A percentile compares a stretch with the other conserved stretches of the same genome.
Conservation (phyloP, 2,888 invertebrate species). For the Macrosoma leucophasiata region DNA sequence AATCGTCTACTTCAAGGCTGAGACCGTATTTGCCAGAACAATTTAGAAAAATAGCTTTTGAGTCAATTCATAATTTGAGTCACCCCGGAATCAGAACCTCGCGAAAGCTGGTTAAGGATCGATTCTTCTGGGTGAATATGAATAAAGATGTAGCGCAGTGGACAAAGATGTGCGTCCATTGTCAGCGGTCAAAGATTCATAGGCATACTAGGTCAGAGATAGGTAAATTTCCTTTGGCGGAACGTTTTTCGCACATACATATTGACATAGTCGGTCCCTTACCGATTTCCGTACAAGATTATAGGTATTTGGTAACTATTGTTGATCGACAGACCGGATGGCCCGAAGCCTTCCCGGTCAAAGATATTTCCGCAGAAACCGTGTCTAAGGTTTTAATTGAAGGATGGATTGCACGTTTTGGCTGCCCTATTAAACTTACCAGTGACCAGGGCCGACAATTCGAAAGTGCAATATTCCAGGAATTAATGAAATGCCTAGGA, state of each 20-base stretch:
- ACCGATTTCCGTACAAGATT: constrained; percentile 14
- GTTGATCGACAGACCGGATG: constrained; percentile 27
- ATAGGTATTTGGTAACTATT: constrained; percentile 26
- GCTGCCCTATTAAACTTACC: constrained; percentile 16
- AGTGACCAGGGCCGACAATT: background rate
- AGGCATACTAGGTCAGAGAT: constrained; percentile 1
- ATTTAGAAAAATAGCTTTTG: constrained; percentile 7
- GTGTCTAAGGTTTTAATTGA: constrained; percentile 24
- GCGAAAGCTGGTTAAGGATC: constrained; percentile 1
- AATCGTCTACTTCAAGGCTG: constrained; percentile 1
- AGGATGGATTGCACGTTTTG: constrained; percentile 22
- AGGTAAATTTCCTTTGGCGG: background rate
- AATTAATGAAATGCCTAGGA: background rate
- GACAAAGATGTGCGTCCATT: constrained; percentile 6
- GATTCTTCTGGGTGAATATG: constrained; percentile 11
- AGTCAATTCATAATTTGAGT: constrained; percentile 8
- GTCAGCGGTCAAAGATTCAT: constrained; percentile 3
- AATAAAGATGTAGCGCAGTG: constrained; percentile 6
- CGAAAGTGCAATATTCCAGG: background rate
- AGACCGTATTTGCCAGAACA: constrained; percentile 3
- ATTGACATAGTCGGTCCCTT: constrained; percentile 25
- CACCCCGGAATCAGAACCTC: constrained; percentile 9
- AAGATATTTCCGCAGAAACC: constrained; percentile 21
- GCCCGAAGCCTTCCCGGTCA: constrained; percentile 26
- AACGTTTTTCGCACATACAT: constrained; percentile 23